A percentile compares a stretch with the other conserved stretches of the same genome.
Evolutionary conservation across 1,140 invertebrate genomes (phyloP).

Genomic region (Procambarus virginalis): DNA sequence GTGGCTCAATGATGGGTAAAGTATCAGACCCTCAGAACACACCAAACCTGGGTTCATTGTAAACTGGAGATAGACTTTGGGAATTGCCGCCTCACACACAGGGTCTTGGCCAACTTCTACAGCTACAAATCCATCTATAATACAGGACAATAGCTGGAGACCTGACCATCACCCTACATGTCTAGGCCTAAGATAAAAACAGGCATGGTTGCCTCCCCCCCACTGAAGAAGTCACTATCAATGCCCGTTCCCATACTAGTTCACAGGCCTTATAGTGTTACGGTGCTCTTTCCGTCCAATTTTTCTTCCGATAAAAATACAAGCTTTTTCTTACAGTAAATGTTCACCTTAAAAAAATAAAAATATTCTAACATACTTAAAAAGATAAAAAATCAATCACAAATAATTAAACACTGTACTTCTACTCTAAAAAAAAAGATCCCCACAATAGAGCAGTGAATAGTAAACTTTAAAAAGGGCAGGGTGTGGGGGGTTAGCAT

Average conservation of each 20-base stretch:
- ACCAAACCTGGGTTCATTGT: conserved; percentile 26
- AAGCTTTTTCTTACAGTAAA: conserved; percentile 38
- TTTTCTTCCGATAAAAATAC: conserved; percentile 10
- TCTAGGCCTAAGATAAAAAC: conserved; percentile 24
- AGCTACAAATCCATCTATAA: neutral
- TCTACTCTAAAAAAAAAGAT: conserved; percentile 16
- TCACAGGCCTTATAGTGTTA: neutral
- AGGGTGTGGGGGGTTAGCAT: conserved; percentile 33
- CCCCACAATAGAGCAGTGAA: conserved; percentile 25
- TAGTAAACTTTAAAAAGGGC: conserved; percentile 27
- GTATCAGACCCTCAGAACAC: conserved; percentile 23
- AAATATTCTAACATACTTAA: conserved; percentile 41
- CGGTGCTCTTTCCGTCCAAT: neutral
- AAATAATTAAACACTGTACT: conserved; percentile 14
- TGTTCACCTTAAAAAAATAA: conserved; percentile 49
- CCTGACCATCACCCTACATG: conserved; percentile 4
- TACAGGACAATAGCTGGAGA: neutral
- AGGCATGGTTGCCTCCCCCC: conserved; percentile 31
- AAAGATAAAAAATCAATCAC: conserved; percentile 20
- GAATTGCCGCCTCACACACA: conserved; percentile 39
- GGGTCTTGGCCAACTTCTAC: conserved; percentile 18
- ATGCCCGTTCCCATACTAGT: conserved; percentile 22
- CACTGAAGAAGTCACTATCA: conserved; percentile 10
- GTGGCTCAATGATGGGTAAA: neutral
- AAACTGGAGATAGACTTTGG: conserved; percentile 39